Base-by-base conservation (phyloP, 2,797 vertebrate genomes). In the Lepilemur ruficaudatus region DNA sequence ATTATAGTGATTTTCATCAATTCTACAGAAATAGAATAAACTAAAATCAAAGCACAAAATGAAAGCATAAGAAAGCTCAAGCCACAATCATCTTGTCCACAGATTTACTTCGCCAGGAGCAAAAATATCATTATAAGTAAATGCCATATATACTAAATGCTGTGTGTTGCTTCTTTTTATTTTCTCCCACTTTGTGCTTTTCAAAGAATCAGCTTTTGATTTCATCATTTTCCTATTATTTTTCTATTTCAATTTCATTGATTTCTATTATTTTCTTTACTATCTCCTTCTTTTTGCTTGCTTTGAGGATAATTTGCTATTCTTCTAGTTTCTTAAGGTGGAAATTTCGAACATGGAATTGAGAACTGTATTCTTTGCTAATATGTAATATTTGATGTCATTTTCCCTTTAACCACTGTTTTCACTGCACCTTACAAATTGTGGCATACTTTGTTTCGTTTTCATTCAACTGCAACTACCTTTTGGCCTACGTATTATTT, bases 1-100 rank as follows among this genome's bases (percentile, higher is more conserved):
- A 90, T 91, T 88, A 48, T 52, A 94, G 46, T 89, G 46, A 96
- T 96, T 97, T 89, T 95, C 6, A n/a, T 88, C 89, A 30, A 79
- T 93, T 97, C 91, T 87, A 46, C 43, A 96, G 73, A 35, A 85
- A 23, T 63, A 52, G 67, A 78, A 92, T 90, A 1, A 43, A 85
- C 72, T 93, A 48, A 91, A 93, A 93, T 67, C 2, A 28, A 48
- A 83, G 57, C 57, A 59, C 5, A 59, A 28, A 59, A 59, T 30
- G 84, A 85, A 92, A 73, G 32, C 1, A 55, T 50, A 57, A 38
- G 22, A 15, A 69, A 55, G 14, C 90, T 86, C 1, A 80, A 38
- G 38, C 46, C 20, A 30, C 92, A 50, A 57, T 76, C 2, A 83
- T 69, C 15, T 46, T 90, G 7, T 0, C 30, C 4, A 38, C 15